A percentile compares a stretch with the other conserved stretches of the same genome.
These are phyloP conservation scores for Aphis gossypii DNA, from an alignment of 1,140 invertebrate species.

Conservation along the genomic window DNA sequence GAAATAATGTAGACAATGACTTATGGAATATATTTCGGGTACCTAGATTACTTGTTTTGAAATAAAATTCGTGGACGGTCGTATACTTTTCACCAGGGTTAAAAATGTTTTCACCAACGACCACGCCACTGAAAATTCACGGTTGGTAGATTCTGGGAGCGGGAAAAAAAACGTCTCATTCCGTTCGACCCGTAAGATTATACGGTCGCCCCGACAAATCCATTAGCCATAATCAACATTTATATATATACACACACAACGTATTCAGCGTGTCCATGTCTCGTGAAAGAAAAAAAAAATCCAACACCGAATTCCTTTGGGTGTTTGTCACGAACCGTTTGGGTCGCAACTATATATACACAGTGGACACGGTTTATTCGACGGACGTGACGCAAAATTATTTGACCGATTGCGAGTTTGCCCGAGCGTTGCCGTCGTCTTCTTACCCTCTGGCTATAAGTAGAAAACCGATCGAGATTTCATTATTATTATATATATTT, in stretches of 20 bases:
- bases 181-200: constrained; percentile 9
- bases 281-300: not conserved
- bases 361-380: not conserved
- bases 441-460: not conserved
- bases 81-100: not conserved
- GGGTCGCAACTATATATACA: constrained; percentile 1
- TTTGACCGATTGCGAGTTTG: constrained; percentile 1
- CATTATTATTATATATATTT: not conserved
- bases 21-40: not conserved
- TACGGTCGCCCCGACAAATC: constrained; percentile 15
- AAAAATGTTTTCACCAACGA: not conserved
- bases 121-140: not conserved
- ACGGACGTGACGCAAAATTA: not conserved
- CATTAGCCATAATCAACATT: constrained; percentile 28
- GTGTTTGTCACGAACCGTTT: constrained; percentile 16
- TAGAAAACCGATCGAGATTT: not conserved
- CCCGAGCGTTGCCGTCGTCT: not conserved
- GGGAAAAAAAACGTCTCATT: constrained; percentile 3
- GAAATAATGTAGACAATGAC: not conserved
- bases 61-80: not conserved
- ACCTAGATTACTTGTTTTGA: not conserved
- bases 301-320: not conserved
- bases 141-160: not conserved
- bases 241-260: not conserved
- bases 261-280: not conserved